A percentile compares a stretch with the other conserved stretches of the same genome.
Conservation (phyloP, 2,113 vertebrate species). For the Donacobius atricapilla region DNA sequence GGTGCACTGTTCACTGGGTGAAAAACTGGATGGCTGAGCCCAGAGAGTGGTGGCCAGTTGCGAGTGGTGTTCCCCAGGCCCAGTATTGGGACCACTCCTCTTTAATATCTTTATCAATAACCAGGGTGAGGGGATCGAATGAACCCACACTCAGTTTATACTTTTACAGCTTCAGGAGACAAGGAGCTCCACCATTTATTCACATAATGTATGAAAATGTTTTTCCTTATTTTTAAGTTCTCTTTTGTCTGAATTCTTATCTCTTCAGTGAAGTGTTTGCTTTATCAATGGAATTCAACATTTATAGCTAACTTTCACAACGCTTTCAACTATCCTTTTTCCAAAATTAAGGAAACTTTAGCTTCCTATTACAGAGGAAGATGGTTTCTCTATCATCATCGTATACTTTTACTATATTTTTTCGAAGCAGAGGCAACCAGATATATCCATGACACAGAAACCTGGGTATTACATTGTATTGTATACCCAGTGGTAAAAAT, state of each 20-base stretch:
- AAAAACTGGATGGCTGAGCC: neutral
- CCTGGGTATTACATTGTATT: neutral
- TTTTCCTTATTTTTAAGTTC: neutral
- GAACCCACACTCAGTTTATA: neutral
- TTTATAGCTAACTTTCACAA: neutral
- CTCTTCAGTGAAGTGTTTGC: neutral
- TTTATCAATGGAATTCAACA: neutral
- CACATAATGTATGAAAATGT: accelerated
- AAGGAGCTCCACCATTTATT: neutral
- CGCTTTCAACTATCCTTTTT: neutral
- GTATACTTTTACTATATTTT: neutral
- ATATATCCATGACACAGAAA: neutral
- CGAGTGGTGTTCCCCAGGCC: neutral
- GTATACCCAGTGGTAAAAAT: neutral
- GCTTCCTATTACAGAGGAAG: neutral
- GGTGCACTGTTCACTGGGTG: neutral
- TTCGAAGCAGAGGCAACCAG: neutral
- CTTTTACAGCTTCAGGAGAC: neutral
- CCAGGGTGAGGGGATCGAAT: neutral
- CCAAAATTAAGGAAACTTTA: neutral
- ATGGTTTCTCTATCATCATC: neutral
- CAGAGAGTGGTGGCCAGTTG: neutral
- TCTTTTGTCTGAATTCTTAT: neutral
- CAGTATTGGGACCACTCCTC: neutral
- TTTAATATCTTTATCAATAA: neutral